A percentile compares a stretch with the other conserved stretches of the same genome.
Evolutionary conservation across 2,113 vertebrate genomes (phyloP).

Genomic region (Istiophorus platypterus): DNA sequence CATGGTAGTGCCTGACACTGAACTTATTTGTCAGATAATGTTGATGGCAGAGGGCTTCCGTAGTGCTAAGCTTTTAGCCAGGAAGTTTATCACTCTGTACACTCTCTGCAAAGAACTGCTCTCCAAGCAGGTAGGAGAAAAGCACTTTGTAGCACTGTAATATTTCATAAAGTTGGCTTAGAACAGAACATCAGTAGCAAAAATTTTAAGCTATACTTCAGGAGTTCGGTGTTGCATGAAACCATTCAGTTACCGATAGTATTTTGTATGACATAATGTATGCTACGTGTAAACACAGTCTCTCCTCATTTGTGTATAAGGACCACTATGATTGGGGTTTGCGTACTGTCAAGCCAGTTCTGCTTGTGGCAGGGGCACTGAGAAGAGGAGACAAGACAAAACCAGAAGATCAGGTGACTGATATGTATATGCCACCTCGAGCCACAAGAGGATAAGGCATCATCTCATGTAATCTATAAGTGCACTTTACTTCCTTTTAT

Average conservation of each 20-base stretch:
- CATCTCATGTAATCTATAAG: background rate
- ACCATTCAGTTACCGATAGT: background rate
- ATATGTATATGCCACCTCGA: background rate
- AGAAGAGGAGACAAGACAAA: conserved; percentile 84
- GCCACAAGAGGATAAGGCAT: background rate
- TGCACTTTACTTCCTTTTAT: background rate
- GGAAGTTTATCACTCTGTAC: conserved; percentile 87
- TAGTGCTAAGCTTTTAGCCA: conserved; percentile 80
- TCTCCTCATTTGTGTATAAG: conserved; percentile 61
- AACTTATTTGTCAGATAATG: conserved; percentile 92
- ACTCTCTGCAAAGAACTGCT: conserved; percentile 88
- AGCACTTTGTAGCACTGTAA: background rate
- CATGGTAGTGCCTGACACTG: conserved; percentile 87
- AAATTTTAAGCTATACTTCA: conserved; percentile 13
- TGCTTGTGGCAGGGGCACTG: conserved; percentile 85
- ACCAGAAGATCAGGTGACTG: conserved; percentile 86
- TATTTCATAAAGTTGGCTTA: conserved; percentile 23
- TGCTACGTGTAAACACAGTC: background rate
- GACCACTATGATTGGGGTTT: conserved; percentile 88
- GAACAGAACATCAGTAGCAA: conserved; percentile 22
- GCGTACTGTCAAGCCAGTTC: conserved; percentile 86
- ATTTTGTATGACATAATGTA: conserved; percentile 18
- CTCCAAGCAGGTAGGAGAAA: conserved; percentile 86
- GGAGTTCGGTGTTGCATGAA: conserved; percentile 6
- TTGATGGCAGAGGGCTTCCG: conserved; percentile 89